A percentile compares a stretch with the other conserved stretches of the same genome.
Conservation (phyloP, 2,797 vertebrate genomes). For the Acanthurus lineatus region DNA sequence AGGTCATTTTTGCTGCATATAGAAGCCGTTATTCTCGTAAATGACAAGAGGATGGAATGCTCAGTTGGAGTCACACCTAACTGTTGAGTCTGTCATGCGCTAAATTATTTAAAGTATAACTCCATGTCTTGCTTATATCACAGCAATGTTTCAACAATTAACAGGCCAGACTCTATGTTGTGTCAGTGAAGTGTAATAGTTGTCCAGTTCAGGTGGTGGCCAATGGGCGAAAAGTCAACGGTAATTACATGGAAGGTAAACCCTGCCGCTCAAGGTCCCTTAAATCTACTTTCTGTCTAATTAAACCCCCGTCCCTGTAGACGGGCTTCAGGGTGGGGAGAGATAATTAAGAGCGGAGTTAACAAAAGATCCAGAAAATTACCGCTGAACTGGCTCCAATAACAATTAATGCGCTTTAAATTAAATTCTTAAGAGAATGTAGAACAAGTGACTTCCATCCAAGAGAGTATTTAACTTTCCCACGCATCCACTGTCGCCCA, state of each 20-base stretch:
- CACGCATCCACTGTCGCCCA: slow-evolving; percentile 86
- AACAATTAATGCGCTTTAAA: slow-evolving; percentile 91
- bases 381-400: slow-evolving; percentile 83
- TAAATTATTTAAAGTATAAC: slow-evolving; percentile 2
- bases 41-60: too few species aligned
- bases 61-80: not conserved
- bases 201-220: slow-evolving; percentile 84
- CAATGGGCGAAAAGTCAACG: slow-evolving; percentile 85
- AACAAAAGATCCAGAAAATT: slow-evolving; percentile 86
- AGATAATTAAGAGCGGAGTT: slow-evolving; percentile 85
- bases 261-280: slow-evolving; percentile 73
- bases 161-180: slow-evolving; percentile 31
- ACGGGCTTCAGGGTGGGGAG: slow-evolving; percentile 51
- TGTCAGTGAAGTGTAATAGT: slow-evolving; percentile 52
- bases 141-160: slow-evolving; percentile 35
- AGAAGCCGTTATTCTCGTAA: not conserved
- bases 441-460: slow-evolving; percentile 72
- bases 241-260: slow-evolving; percentile 85
- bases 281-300: slow-evolving; percentile 85
- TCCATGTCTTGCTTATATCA: slow-evolving; percentile 8
- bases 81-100: not conserved
- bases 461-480: slow-evolving; percentile 99
- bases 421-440: slow-evolving; percentile 84
- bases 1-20: not conserved
- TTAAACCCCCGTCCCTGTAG: slow-evolving; percentile 75